Conservation (phyloP, 2,888 invertebrate species). For the Aporophyla lueneburgensis region DNA sequence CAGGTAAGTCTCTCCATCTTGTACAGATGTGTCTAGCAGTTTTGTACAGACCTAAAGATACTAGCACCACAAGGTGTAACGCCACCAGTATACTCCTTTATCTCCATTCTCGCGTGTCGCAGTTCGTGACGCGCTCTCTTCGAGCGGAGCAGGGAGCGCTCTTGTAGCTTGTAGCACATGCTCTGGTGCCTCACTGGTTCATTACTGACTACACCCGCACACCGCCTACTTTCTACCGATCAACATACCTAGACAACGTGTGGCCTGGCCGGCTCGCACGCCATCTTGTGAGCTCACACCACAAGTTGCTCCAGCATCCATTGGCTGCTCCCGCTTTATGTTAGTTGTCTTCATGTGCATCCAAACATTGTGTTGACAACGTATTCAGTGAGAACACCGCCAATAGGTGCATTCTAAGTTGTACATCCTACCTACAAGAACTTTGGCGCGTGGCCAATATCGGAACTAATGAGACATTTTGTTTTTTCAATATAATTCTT, state of each 20-base stretch:
- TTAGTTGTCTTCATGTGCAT: neutral
- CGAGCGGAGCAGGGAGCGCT: slow-evolving; percentile 1
- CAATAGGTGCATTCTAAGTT: neutral
- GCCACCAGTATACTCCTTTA: too few species aligned
- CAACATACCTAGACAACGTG: neutral
- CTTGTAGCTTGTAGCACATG: neutral
- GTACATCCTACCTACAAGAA: neutral
- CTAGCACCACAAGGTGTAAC: too few species aligned
- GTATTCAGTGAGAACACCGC: neutral
- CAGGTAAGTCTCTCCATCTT: too few species aligned
- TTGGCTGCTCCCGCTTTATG: neutral
- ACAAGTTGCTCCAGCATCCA: neutral
- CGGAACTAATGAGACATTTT: neutral
- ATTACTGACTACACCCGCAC: neutral
- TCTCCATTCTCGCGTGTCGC: neutral
- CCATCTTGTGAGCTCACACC: neutral
- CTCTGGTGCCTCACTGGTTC: neutral
- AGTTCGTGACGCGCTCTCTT: neutral
- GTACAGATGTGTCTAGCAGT: too few species aligned
- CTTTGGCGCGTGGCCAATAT: neutral
- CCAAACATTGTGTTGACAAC: neutral
- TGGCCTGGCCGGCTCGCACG: neutral
- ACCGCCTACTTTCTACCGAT: neutral
- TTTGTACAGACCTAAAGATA: neutral
- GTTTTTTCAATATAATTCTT: neutral